Base-by-base conservation (phyloP, 30 jellyfish, hydroid and myxozoan species). In the Kudoa iwatai region DNA sequence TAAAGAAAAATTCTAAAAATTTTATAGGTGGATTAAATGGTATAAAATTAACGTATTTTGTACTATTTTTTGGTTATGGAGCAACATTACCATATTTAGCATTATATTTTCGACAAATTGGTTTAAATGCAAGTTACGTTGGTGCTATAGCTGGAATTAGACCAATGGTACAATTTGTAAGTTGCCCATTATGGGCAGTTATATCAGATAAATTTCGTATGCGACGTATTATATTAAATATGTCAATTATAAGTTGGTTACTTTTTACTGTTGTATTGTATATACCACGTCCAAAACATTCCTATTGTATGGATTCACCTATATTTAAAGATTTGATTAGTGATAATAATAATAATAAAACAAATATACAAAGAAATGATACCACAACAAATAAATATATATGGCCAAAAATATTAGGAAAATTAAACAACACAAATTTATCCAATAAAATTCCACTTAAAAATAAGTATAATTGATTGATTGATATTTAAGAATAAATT, bases 121-220 rank as follows among this genome's bases (percentile, higher is more conserved):
- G 96, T 14, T 55, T 79, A 30, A 79, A 79, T 39, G 89, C 96
- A 2, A 39, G 79, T 25, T 62, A 54, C 11, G 96, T 63, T 17
- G 96, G 96, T 10, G 38, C 64, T 6, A 30, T 79, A 22, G 96
- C 96, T 0, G 96, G 96, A 10, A 84, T 63, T 24, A 53, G 96
- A 28, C 96, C 96, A 0, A 53, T 79, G 15, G 52, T 79, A 24
- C 96, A 79, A 36, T 79, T 74, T 55, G 59, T 59, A 26, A 64
- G 96, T 45, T 86, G 96, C 12, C 96, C 96, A 18, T 44, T 79
- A 20, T 79, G 96, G 96, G 77, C 96, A 3, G 19, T 60, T 28
- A 30, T 79, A 18, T 88, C 96, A 15, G 96, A 79, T 39, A 50
- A 50, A 15, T 79, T 61, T 57, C 43, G 45, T 20, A 74, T 77